phyloP scores from a whole-genome alignment of 2,113 vertebrate species.

The Misgurnus anguillicaudatus region DNA sequence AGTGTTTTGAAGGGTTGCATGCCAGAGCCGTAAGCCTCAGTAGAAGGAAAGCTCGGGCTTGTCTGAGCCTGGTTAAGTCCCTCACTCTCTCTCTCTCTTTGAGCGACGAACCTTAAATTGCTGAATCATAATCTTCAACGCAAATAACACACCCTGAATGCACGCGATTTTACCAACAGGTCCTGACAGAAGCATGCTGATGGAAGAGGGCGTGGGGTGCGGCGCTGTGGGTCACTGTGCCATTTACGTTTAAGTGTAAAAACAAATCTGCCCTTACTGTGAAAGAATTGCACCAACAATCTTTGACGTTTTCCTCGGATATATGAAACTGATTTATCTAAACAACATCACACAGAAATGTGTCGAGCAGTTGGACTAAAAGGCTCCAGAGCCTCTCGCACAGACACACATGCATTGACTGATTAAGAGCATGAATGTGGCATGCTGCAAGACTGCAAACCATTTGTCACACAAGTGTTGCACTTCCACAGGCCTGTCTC shows the following conservation, averaged over 20 bases:
- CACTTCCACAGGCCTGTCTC: not conserved
- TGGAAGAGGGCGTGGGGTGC: not conserved
- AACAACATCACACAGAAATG: slow-evolving; percentile 15
- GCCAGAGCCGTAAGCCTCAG: slow-evolving; percentile 14
- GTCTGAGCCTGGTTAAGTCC: slow-evolving; percentile 33
- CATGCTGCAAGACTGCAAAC: slow-evolving; percentile 34
- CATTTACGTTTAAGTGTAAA: not conserved
- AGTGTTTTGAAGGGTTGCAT: slow-evolving; percentile 23
- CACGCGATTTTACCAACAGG: slow-evolving; percentile 36
- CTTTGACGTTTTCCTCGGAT: slow-evolving; percentile 9
- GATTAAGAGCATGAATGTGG: slow-evolving; percentile 47
- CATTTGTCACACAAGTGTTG: slow-evolving; percentile 52
- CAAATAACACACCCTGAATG: slow-evolving; percentile 24
- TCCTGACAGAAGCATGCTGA: slow-evolving; percentile 4
- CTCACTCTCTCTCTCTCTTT: not conserved
- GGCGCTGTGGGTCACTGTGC: not conserved
- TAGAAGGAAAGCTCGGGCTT: slow-evolving; percentile 33
- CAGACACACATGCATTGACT: slow-evolving; percentile 17
- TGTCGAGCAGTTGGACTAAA: slow-evolving; percentile 25
- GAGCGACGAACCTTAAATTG: slow-evolving; percentile 28
- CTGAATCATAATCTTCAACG: slow-evolving; percentile 39
- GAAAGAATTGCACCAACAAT: not conserved
- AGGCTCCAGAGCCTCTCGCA: slow-evolving; percentile 16
- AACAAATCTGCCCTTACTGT: not conserved
- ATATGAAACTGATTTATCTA: slow-evolving; percentile 26